Percentiles rank a stretch among this genome's conserved stretches.
phyloP scores from a whole-genome alignment of 2,113 vertebrate species.

The Elephas maximus region DNA sequence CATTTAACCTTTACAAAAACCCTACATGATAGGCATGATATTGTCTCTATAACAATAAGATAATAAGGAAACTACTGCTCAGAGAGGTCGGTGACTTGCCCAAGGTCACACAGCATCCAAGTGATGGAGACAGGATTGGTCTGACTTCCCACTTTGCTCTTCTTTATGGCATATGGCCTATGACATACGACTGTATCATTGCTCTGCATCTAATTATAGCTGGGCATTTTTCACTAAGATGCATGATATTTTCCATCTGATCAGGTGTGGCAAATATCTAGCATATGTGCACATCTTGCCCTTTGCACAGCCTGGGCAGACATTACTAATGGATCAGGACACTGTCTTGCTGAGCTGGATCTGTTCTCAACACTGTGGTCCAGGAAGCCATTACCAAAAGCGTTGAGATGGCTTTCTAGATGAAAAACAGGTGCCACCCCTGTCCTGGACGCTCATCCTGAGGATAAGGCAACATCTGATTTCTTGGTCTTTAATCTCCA shows the following conservation, averaged over 20 bases:
- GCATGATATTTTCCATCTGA: neutral
- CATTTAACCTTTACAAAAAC: neutral
- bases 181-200: too few relatives aligned
- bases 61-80: neutral
- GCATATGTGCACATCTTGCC: neutral
- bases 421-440: neutral
- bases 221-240: neutral
- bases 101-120: neutral
- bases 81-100: neutral
- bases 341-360: neutral
- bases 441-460: neutral
- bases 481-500: neutral
- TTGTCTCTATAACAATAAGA: neutral
- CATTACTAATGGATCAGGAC: slow-evolving; percentile 52
- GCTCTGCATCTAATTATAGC: neutral
- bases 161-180: neutral
- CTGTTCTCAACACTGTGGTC: neutral
- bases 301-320: neutral
- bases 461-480: neutral
- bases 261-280: neutral
- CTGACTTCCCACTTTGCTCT: neutral
- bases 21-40: neutral
- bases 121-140: neutral
- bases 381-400: neutral
- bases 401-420: neutral